Evolutionary conservation across 2,888 invertebrate genomes (phyloP), one percentile per base, ranked within the genome.

Genomic region (Eulithis prunata): DNA sequence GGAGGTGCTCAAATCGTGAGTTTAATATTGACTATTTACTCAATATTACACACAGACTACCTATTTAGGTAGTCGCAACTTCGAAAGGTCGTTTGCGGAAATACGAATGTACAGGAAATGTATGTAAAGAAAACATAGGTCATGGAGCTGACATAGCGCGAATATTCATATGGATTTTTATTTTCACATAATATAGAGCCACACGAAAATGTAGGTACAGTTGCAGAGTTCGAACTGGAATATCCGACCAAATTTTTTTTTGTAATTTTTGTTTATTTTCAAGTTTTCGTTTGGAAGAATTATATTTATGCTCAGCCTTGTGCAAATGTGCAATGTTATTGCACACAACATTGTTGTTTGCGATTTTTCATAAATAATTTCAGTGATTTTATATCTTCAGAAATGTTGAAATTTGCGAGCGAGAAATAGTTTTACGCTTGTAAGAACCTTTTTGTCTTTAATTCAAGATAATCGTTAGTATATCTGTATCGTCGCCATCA

Each of bases 81-180:
- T 57, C 32, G 38, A 59, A 66, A 66, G 68, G 63, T 51, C 66
- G 47, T 57, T 64, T 60, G 57, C 61, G 64, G 63, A 66, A 66
- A 68, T 69, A 70, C 66, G 51, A 56, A 51, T 45, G 57, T 21
- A 54, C 65, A n/a, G 56, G 60, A 62, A 46, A 61, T 67, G 69
- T 62, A 69, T 60, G 69, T 21, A 54, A 66, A n/a, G 56, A 62
- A 62, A 46, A 61, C 69, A 70, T 62, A 69, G 62, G 69, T 67
- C 69, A 69, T 59, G 72, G 60, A 64, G 49, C 14, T 63, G 63
- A 53, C 41, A 56, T 14, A 28, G 36, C 76, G 71, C 68, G 47
- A 55, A 71, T 57, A 62, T 54, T 47, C 12, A 52, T 21, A 49
- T 59, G 38, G 10, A 41, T 53, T 57, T 47, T 21, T 21, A 21